Conservation (phyloP, 2,113 vertebrate species). For the Xerus inauris region DNA sequence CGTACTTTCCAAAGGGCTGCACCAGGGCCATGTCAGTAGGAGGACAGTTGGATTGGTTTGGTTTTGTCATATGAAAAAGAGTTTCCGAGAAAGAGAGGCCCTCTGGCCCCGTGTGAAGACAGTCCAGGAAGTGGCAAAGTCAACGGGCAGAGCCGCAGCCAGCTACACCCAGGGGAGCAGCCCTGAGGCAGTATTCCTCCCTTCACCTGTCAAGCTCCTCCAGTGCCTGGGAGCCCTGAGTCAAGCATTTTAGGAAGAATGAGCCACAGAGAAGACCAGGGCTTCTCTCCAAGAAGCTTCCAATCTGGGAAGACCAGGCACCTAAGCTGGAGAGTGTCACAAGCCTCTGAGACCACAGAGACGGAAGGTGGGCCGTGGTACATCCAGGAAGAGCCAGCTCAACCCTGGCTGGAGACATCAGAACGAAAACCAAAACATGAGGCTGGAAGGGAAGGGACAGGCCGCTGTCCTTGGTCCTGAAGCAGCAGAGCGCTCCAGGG, state of each 20-base stretch:
- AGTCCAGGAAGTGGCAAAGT: neutral
- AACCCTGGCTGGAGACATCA: neutral
- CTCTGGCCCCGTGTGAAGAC: neutral
- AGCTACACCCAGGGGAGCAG: neutral
- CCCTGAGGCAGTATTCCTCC: neutral
- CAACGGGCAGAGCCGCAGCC: neutral
- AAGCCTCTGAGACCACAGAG: neutral
- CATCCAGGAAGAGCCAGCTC: neutral
- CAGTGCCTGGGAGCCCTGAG: neutral
- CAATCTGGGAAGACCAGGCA: neutral
- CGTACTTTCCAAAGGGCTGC: constrained; percentile 16
- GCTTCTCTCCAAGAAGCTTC: neutral
- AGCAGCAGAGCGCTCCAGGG: neutral
- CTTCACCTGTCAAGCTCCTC: neutral
- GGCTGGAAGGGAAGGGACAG: rapidly evolving
- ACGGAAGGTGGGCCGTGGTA: neutral
- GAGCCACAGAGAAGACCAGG: neutral
- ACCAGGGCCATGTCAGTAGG: neutral
- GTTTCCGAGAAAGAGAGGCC: neutral
- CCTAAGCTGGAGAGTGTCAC: neutral
- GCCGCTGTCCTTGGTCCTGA: constrained; percentile 51
- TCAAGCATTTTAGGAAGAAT: neutral
- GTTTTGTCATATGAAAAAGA: neutral
- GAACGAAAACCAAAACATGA: neutral
- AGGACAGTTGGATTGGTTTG: neutral